Evolutionary conservation across 1,140 invertebrate species (phyloP), one percentile per base, ranked within the genome.

Genomic region (Dreissena rostriformis): DNA sequence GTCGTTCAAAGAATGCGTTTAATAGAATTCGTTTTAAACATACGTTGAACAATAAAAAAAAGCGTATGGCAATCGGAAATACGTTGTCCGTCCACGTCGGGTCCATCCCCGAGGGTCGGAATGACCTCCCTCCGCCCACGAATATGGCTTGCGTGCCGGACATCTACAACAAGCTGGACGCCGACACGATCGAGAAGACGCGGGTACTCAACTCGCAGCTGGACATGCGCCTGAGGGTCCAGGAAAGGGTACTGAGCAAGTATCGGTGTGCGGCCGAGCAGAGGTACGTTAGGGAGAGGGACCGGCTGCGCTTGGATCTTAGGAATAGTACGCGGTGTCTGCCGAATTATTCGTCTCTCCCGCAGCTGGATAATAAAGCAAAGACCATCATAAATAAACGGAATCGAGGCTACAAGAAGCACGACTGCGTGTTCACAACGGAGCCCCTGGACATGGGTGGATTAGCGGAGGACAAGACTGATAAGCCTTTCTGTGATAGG

Each of bases 61-160:
- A 39, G 39, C 39, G 39, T 39, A 39, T 39, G 39, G 39, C 39
- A 39, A 39, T 39, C 39, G 39, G 39, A 39, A 39, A 39, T 39
- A 61, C 22, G 57, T 61, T 24, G 57, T n/a, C 57, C 2, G 57
- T n/a, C 57, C 2, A 6, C 6, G 57, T 24, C 2, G 17, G 57
- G 11, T 61, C 12, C 11, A 2, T 61, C 17, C 57, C 57, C 2
- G 57, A 61, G 22, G 22, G 57, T 19, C 57, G 57, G 14, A 61
- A 66, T 24, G 70, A 72, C 51, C 52, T 82, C 17, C 52, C 89
- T 2, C 91, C 91, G 1, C 91, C 91, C 17, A 74, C 90, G 19
- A 91, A 91, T 72, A 91, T 91, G 76, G 89, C 88, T 0, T 88
- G 88, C 66, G 78, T 90, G 57, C 91, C 91, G 28, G 89, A 91